phyloP scores from a whole-genome alignment of 2,797 vertebrate species.

The Dicrostonyx torquatus region DNA sequence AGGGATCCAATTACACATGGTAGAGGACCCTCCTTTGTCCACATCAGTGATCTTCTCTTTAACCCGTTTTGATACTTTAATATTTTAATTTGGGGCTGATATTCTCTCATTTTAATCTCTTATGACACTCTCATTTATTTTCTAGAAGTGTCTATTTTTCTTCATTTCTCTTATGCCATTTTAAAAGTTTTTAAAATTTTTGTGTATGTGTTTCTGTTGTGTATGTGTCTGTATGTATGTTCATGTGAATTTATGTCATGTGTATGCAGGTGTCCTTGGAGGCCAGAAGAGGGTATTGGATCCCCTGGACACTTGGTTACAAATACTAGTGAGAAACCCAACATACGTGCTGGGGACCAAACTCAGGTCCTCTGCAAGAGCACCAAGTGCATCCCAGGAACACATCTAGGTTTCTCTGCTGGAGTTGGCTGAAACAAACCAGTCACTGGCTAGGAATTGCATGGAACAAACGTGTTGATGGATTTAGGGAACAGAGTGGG shows the following conservation, averaged over 20 bases:
- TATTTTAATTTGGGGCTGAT: not conserved
- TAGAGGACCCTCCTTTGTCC: not conserved
- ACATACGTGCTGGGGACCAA: not conserved
- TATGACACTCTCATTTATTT: not conserved
- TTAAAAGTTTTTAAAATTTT: not conserved
- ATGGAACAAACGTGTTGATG: not conserved
- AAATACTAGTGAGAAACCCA: not conserved
- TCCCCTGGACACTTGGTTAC: not conserved
- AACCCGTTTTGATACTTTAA: slow-evolving; percentile 23
- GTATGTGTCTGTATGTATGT: not conserved
- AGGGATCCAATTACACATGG: not conserved
- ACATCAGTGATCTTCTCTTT: not conserved
- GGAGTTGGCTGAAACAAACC: too few relatives aligned
- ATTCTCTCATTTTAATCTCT: not conserved
- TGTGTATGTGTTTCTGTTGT: not conserved
- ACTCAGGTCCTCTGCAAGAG: not conserved
- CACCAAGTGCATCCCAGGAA: not conserved
- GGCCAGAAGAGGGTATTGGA: not conserved
- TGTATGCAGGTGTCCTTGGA: not conserved
- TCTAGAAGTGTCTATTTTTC: not conserved
- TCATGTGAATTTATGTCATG: not conserved
- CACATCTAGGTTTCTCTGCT: not conserved
- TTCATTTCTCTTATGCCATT: not conserved
- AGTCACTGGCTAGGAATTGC: not conserved
- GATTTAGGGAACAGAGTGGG: not conserved